Percentiles rank a stretch among this genome's conserved stretches.
Evolutionary conservation across 2,888 invertebrate genomes (phyloP).

Genomic region (Meteorus cinctellus): DNA sequence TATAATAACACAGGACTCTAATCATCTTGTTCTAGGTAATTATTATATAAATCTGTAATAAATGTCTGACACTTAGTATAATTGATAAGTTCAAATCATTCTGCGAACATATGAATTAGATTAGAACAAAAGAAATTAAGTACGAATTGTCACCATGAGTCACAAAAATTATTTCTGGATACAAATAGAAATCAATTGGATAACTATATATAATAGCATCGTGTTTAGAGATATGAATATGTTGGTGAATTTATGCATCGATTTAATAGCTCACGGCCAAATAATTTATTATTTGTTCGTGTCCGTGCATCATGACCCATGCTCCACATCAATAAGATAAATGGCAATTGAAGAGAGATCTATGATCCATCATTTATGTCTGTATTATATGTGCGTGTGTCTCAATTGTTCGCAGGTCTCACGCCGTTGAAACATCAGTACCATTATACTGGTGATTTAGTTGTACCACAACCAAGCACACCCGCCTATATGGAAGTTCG

Average conservation of each 20-base stretch:
- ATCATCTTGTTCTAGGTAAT: slow-evolving; percentile 75
- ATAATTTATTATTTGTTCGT: slow-evolving; percentile 35
- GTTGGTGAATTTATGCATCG: slow-evolving; percentile 33
- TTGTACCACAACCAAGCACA: slow-evolving; percentile 78
- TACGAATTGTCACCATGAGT: neutral
- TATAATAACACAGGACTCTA: slow-evolving; percentile 82
- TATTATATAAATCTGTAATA: neutral
- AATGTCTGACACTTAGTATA: neutral
- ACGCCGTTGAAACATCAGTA: slow-evolving; percentile 87
- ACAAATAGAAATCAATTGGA: neutral
- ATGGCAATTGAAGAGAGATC: slow-evolving; percentile 62
- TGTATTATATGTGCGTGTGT: slow-evolving; percentile 18
- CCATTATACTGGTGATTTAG: slow-evolving; percentile 83
- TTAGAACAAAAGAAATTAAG: too few relatives aligned
- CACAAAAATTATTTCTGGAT: neutral
- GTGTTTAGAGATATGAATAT: neutral
- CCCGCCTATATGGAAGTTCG: slow-evolving; percentile 84
- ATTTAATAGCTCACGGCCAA: slow-evolving; percentile 9
- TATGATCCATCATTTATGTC: slow-evolving; percentile 52
- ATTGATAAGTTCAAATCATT: neutral
- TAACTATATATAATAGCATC: neutral
- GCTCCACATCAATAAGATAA: slow-evolving; percentile 59
- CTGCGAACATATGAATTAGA: too few relatives aligned
- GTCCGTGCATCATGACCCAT: slow-evolving; percentile 55
- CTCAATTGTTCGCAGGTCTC: slow-evolving; percentile 73